Evolutionary conservation across 1,140 invertebrate species (phyloP), one percentile per base, ranked within the genome.

Genomic region (Battus philenor): DNA sequence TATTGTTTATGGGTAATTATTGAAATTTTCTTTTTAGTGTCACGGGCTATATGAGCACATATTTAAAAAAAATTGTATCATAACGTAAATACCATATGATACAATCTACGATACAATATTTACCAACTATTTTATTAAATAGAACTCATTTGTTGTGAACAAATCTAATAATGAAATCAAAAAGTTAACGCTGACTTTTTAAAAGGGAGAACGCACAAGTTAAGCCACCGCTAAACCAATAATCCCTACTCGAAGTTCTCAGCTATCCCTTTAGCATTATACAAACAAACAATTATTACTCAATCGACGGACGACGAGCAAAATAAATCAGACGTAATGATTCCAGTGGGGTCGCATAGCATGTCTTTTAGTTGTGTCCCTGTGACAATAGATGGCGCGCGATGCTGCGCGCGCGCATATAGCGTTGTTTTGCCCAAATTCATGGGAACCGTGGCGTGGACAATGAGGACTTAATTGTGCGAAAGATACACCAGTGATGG

Each of bases 221-320:
- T 47, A 56, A 44, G 34, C 17, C 59, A 67, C 58, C 55, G 39
- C 56, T 69, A 74, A 80, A 52, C 66, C 66, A 75, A 79, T 73
- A 79, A 68, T 66, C 63, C 61, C 36, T 62, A 65, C 46, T 52
- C 47, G 53, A 50, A 55, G 50, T 54, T 68, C 70, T 66, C 61
- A 62, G 44, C 49, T 55, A 65, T 65, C 72, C 75, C 65, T 38
- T 26, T 62, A 59, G 54, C 49, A 60, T 63, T 53, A 70, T 59
- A 60, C 60, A 84, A 84, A 84, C 77, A 84, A 84, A 81, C 71
- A 80, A 81, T 84, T 80, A 79, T 76, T 70, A 55, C 48, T 80
- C 76, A 81, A 81, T 81, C 77, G 73, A 66, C 52, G 50, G 47
- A 60, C 65, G 50, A 65, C 68, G 64, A 51, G 56, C 56, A 66